Evolutionary conservation across 2,888 invertebrate species (phyloP).

Genomic region (Caenorhabditis imperialis): DNA sequence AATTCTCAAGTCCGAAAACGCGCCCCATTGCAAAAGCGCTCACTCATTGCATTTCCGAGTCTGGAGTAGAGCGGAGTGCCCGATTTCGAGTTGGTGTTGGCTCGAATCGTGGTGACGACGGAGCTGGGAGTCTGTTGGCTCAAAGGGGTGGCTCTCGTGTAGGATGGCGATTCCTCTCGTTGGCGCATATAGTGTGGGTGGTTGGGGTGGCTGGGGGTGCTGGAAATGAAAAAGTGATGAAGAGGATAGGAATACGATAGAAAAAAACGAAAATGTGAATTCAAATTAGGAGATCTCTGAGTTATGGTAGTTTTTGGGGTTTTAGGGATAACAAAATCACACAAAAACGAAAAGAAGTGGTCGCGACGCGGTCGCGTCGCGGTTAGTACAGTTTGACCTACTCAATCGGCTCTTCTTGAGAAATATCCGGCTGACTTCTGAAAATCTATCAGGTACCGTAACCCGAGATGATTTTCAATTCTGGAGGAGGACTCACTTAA

Average conservation of each 20-base stretch:
- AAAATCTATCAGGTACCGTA: no score
- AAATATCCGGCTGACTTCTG: no score
- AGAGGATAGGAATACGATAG: no score
- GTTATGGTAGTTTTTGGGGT: no score
- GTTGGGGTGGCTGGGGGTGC: slow-evolving; percentile 1
- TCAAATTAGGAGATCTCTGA: no score
- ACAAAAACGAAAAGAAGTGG: no score
- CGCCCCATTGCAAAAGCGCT: neutral
- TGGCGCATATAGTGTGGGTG: neutral
- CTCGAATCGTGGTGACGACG: slow-evolving; percentile 5
- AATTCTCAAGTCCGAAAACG: no score
- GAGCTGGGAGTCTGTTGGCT: neutral
- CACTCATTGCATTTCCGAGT: slow-evolving; percentile 43
- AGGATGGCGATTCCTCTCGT: slow-evolving; percentile 1
- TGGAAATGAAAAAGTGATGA: slow-evolving; percentile 4
- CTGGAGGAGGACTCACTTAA: slow-evolving; percentile 23
- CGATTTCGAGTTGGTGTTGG: neutral
- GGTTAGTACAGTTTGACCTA: no score
- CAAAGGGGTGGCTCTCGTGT: neutral
- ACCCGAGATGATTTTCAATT: neutral
- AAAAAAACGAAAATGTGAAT: no score
- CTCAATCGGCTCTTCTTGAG: neutral
- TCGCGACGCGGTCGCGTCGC: no score
- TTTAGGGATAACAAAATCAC: no score
- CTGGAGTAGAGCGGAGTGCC: slow-evolving; percentile 42